phyloP scores from a whole-genome alignment of 2,888 invertebrate species.

The Apodemia zela region DNA sequence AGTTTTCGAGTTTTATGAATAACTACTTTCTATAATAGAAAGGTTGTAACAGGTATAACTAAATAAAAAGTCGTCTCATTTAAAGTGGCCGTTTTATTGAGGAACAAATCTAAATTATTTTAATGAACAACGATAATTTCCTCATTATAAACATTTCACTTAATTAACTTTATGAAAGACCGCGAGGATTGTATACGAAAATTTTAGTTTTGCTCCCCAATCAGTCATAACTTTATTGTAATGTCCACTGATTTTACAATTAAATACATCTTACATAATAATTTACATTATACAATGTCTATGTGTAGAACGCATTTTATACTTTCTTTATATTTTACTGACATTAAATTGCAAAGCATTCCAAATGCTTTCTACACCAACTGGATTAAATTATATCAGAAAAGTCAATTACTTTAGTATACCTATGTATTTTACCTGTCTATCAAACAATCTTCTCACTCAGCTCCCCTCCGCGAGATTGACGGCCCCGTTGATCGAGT shows the following conservation, averaged over 20 bases:
- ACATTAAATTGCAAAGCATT: neutral
- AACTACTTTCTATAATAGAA: too few relatives aligned
- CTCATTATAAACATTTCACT: constrained; percentile 43
- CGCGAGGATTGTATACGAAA: constrained; percentile 36
- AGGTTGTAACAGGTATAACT: too few relatives aligned
- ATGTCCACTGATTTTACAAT: constrained; percentile 45
- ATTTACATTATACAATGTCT: constrained; percentile 48
- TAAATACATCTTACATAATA: constrained; percentile 43
- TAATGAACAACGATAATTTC: constrained; percentile 42
- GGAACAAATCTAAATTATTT: constrained; percentile 67
- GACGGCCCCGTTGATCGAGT: too few relatives aligned
- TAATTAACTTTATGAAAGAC: constrained; percentile 39
- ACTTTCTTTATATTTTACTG: constrained; percentile 23
- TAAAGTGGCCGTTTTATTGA: constrained; percentile 55
- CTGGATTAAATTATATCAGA: too few relatives aligned
- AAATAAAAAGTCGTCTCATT: constrained; percentile 29
- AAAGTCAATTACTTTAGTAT: too few relatives aligned
- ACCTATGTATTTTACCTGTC: too few relatives aligned
- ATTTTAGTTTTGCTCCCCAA: constrained; percentile 72
- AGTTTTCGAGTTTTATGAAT: too few relatives aligned
- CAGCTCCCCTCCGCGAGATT: too few relatives aligned
- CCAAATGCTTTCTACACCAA: too few relatives aligned
- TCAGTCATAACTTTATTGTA: constrained; percentile 55
- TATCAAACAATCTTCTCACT: too few relatives aligned
- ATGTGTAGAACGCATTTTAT: constrained; percentile 48